These are phyloP conservation scores for Noctua janthe DNA, from an alignment of 2,888 invertebrate species.

Conservation along the genomic window DNA sequence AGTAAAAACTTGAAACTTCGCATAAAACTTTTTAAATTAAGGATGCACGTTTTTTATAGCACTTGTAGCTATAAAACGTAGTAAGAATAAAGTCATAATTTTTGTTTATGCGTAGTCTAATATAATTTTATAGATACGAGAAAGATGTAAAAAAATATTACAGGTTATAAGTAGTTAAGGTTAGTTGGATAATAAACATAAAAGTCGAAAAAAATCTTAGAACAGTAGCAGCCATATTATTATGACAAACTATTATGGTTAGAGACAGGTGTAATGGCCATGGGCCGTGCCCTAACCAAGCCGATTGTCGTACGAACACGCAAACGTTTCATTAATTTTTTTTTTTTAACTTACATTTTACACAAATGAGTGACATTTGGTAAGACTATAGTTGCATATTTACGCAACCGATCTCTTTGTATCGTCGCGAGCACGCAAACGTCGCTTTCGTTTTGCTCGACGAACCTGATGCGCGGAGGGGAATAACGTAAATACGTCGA, in stretches of 20 bases:
- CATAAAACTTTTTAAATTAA: conserved; percentile 19
- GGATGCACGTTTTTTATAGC: conserved; percentile 8
- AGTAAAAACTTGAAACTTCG: conserved; percentile 36
- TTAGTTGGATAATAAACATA: conserved; percentile 29
- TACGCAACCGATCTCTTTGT: not conserved
- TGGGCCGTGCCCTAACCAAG: not conserved
- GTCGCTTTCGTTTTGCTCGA: not conserved
- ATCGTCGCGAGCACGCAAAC: not conserved
- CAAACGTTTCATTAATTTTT: not conserved
- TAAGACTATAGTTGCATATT: not conserved
- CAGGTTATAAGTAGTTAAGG: conserved; percentile 2
- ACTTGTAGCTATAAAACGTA: conserved; percentile 3
- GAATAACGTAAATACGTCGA: too few relatives aligned
- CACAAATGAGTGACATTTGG: not conserved
- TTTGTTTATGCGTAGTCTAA: not conserved
- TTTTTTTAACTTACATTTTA: not conserved
- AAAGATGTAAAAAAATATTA: conserved; percentile 3
- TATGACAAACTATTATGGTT: conserved; percentile 12
- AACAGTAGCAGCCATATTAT: not conserved
- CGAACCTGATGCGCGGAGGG: not conserved
- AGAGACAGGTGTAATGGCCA: conserved; percentile 7
- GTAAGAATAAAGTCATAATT: conserved; percentile 14
- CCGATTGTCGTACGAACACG: not conserved
- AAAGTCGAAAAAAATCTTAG: conserved; percentile 19
- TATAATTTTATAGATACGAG: conserved; percentile 10